Base-by-base conservation (phyloP, 1,140 invertebrate species). In the Bombus superbus region DNA sequence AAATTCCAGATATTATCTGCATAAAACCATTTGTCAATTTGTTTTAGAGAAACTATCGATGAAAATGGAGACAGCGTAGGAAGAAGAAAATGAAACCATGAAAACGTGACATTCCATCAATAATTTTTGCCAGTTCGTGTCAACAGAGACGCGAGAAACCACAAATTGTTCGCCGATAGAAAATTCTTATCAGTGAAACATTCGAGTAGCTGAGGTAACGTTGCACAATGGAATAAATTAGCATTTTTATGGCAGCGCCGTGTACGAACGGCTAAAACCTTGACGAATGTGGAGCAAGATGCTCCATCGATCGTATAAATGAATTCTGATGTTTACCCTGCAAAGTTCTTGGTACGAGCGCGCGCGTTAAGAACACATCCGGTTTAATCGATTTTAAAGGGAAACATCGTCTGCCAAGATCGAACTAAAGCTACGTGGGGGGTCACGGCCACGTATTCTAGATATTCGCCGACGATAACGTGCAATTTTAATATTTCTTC, bases 251-350 rank as follows among this genome's bases (percentile, higher is more conserved):
- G 44, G 18, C 47, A 32, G 28, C 32, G 35, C 18, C 10, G 38
- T 44, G 59, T 28, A 13, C 38, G 15, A 32, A 35, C 74, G 1
- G 13, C 22, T 10, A 10, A 44, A 78, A 53, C 82, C 82, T 83
- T 78, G 82, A 57, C 75, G 75, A 78, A 83, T 83, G 47, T 83
- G n/a, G 82, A 69, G 66, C 82, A 53, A 40, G 38, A 83, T 68
- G 40, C n/a, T 53, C 8, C 25, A 83, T 83, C 82, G 82, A 83
- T 83, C 35, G 75, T 32, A 40, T 47, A 69, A 78, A 75, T 77
- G 82, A 78, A 83, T 83, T 78, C 66, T 53, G 76, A 83, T 83
- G 82, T 83, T 83, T 83, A 78, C 69, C 53, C 69, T 28, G 69
- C 47, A 35, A 44, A 44, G 64, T 59, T 69, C 64, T 57, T 8